Evolutionary conservation across 1,140 invertebrate genomes (phyloP), one percentile per base, ranked within the genome.

Genomic region (Brevipalpus yothersi): DNA sequence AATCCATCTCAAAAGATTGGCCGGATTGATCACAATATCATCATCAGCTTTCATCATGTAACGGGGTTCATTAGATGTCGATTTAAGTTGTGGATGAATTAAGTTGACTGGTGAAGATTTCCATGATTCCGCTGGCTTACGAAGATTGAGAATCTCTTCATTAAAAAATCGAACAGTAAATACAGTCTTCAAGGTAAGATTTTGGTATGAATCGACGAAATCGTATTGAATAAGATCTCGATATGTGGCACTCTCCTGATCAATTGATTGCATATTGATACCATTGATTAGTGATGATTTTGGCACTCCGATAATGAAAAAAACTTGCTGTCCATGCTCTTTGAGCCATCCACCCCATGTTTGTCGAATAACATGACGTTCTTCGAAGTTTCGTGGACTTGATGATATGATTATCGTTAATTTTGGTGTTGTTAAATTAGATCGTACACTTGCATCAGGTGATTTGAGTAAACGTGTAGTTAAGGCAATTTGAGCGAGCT

Each of bases 131-230:
- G 5, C 31, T 31, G 31, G 31, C 13, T 58, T 58, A 8, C 13
- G 41, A 15, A 58, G 31, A 19, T 43, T 58, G 17, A 58, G 41
- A 42, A 58, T 43, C 8, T 42, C 21, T 58, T 58, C 19, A 21
- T 58, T 58, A 10, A 55, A 55, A 31, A 39, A 64, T 41, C 60
- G 57, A 12, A 64, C 21, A n/a, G 55, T 55, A 54, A 61, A 51
- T 10, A 92, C 84, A 0, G 86, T 88, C 74, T 93, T 93, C n/a
- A 87, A 79, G 0, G 89, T 93, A 68, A 91, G 92, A 68, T 93
- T 93, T 66, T 79, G 92, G 70, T 93, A 93, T 39, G 73, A 72
- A 68, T 94, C 88, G 23, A 67, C 53, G 67, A 90, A 92, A 67
- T 86, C 76, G 11, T 78, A 79, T 71, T 87, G 84, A 49, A 93